Evolutionary conservation across 2,113 vertebrate genomes (phyloP).

Genomic region (Charina bottae): DNA sequence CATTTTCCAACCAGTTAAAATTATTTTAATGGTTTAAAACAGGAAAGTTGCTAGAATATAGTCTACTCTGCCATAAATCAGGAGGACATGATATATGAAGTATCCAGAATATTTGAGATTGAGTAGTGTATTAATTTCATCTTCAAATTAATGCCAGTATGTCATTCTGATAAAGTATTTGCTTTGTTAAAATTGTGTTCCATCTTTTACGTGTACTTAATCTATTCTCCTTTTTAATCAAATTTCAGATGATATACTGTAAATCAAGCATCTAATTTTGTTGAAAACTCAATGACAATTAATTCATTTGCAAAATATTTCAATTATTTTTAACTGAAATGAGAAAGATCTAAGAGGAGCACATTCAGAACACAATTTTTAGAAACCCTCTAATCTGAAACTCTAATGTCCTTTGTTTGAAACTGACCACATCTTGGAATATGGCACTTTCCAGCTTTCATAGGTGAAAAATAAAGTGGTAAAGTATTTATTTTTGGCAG

Average conservation of each 20-base stretch:
- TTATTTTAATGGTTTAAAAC: conserved; percentile 21
- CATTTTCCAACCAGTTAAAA: conserved; percentile 33
- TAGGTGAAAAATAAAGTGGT: conserved; percentile 12
- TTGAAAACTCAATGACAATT: conserved; percentile 36
- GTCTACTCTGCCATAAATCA: not conserved
- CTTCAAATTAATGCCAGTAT: conserved; percentile 45
- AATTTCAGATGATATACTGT: conserved; percentile 48
- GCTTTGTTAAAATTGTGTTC: conserved; percentile 41
- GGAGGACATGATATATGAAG: conserved; percentile 46
- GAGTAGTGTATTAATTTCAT: conserved; percentile 50
- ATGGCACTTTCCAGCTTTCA: not conserved
- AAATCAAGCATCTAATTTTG: conserved; percentile 47
- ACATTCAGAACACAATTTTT: conserved; percentile 8
- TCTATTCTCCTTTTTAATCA: conserved; percentile 50
- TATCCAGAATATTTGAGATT: not conserved
- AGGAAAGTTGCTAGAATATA: conserved; percentile 2
- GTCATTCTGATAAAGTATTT: conserved; percentile 48
- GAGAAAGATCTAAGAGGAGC: not conserved
- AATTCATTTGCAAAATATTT: conserved; percentile 41
- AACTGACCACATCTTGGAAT: not conserved
- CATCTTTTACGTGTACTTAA: conserved; percentile 61
- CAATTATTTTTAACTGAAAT: conserved; percentile 50
- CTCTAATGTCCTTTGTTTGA: not conserved
- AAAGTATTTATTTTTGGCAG: not conserved
- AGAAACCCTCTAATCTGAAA: not conserved